phyloP scores from a whole-genome alignment of 2,113 vertebrate species.

The Gymnorhina tibicen region DNA sequence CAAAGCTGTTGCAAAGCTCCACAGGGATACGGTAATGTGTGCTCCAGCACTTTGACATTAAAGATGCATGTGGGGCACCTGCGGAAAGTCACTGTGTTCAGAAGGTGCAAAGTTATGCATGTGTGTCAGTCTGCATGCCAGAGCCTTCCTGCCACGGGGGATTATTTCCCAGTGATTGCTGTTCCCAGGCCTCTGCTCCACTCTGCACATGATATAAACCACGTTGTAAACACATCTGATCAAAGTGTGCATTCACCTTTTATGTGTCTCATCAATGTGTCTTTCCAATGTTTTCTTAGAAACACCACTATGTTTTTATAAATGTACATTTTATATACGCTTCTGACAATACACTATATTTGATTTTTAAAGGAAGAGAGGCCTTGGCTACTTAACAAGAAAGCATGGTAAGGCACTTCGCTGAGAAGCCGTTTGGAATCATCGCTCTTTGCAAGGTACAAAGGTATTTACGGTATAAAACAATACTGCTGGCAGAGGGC shows the following conservation, averaged over 20 bases:
- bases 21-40: not conserved
- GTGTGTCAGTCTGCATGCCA: not conserved
- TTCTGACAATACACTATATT: constrained; percentile 47
- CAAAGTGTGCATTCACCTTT: constrained; percentile 57
- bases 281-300: constrained; percentile 56
- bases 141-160: constrained; percentile 36
- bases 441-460: constrained; percentile 4
- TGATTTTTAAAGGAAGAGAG: constrained; percentile 55
- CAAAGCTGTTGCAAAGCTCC: not conserved
- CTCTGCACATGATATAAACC: constrained; percentile 60
- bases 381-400: constrained; percentile 44
- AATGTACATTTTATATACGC: constrained; percentile 53
- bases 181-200: constrained; percentile 59
- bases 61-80: not conserved
- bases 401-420: constrained; percentile 64
- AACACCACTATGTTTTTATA: constrained; percentile 51
- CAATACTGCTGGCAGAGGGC: constrained; percentile 39
- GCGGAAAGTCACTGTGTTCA: not conserved
- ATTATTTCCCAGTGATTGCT: constrained; percentile 58
- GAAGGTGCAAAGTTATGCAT: not conserved
- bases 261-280: constrained; percentile 58
- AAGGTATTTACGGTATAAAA: constrained; percentile 38
- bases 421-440: constrained; percentile 3
- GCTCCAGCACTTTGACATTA: not conserved
- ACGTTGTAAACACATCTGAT: constrained; percentile 71